These are phyloP conservation scores for Brachypterus glaber DNA, from an alignment of 2,888 invertebrate species.

Conservation along the genomic window DNA sequence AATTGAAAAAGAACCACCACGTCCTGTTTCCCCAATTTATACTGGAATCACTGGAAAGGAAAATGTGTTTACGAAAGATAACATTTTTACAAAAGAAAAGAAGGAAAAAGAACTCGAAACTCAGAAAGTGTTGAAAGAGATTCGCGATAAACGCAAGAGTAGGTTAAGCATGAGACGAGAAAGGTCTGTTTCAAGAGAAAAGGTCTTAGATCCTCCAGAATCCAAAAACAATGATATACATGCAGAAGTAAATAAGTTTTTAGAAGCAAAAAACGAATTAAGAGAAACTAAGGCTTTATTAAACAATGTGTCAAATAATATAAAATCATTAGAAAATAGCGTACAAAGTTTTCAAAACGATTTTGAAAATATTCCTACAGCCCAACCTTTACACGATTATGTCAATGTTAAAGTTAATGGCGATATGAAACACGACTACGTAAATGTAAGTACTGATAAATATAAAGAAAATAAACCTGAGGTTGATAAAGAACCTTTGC, in stretches of 20 bases:
- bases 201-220: slow-evolving; percentile 11
- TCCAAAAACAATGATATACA: background rate
- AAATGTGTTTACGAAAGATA: slow-evolving; percentile 40
- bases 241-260: slow-evolving; percentile 3
- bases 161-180: slow-evolving; percentile 30
- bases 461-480: background rate
- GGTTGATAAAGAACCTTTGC: slow-evolving; percentile 16
- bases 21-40: too few species aligned
- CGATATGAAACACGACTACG: slow-evolving; percentile 10
- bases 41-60: background rate
- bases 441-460: background rate
- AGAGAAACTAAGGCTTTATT: slow-evolving; percentile 29
- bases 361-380: slow-evolving; percentile 20
- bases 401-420: slow-evolving; percentile 8
- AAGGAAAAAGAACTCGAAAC: slow-evolving; percentile 60
- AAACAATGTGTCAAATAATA: slow-evolving; percentile 32
- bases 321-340: slow-evolving; percentile 32
- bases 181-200: slow-evolving; percentile 31
- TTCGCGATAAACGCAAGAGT: slow-evolving; percentile 49
- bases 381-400: slow-evolving; percentile 12
- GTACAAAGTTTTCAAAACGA: slow-evolving; percentile 30
- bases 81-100: slow-evolving; percentile 51
- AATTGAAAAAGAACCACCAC: too few species aligned
- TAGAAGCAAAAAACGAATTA: slow-evolving; percentile 8
- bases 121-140: slow-evolving; percentile 57